Percentiles rank a stretch among this genome's conserved stretches.
These are phyloP conservation scores for Equus quagga DNA, from an alignment of 2,113 vertebrate genomes.

Conservation along the genomic window DNA sequence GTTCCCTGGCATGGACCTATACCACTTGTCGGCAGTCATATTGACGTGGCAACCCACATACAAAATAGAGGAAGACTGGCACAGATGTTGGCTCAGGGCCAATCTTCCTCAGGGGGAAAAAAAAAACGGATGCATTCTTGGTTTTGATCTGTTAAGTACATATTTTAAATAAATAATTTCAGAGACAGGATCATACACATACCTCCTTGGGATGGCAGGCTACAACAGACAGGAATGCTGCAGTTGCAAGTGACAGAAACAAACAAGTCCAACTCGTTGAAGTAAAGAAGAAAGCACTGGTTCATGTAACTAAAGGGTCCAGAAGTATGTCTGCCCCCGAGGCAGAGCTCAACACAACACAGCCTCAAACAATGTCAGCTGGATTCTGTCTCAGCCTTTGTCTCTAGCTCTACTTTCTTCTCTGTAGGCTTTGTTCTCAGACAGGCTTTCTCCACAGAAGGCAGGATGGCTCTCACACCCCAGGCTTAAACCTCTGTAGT, in stretches of 20 bases:
- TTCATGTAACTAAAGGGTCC: not conserved
- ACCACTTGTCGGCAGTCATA: no score
- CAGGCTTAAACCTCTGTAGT: not conserved
- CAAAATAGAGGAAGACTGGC: no score
- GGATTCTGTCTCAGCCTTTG: not conserved
- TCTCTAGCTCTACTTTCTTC: not conserved
- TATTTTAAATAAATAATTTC: conserved; percentile 13
- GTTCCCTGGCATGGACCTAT: no score
- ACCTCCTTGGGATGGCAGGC: not conserved
- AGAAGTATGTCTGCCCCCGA: not conserved
- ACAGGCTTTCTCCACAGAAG: not conserved
- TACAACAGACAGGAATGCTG: not conserved
- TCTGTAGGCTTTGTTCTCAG: not conserved
- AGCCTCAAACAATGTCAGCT: not conserved
- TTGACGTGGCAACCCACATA: no score
- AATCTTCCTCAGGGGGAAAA: no score
- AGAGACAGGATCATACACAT: not conserved
- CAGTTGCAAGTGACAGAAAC: not conserved
- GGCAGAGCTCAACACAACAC: not conserved
- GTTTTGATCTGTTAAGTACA: not conserved
- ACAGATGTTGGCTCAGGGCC: no score
- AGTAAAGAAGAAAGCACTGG: not conserved
- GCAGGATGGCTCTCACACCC: not conserved
- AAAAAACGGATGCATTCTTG: not conserved
- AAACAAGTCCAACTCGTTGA: not conserved